Evolutionary conservation across 2,113 vertebrate species (phyloP), one percentile per base, ranked within the genome.

Genomic region (Takifugu bimaculatus): DNA sequence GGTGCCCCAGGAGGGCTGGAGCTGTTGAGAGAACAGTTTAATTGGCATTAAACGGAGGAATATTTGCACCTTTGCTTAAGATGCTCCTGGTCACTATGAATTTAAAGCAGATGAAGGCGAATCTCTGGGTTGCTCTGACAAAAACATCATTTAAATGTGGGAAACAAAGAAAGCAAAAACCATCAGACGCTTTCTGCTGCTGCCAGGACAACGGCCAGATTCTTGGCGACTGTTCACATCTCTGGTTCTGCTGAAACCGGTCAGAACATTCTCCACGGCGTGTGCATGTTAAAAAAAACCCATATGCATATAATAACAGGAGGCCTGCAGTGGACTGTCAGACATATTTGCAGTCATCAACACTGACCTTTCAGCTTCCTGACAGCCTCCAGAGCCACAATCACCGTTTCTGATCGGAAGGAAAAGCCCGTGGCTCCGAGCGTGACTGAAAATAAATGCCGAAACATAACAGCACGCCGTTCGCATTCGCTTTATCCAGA

Each of bases 401-500:
- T 28, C 44, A 47, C 47, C 35, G n/a, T n/a, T n/a, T n/a, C 55
- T 43, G 32, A 32, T 69, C 60, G 57, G 52, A 79, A 72, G 2
- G 0, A 62, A 72, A 74, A 77, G 64, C 66, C 77, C 0, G 32
- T 61, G 32, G 64, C 54, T 51, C 47, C 6, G 53, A 58, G 77
- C 63, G 75, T 77, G 79, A 68, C 65, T 49, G 81, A 84, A 86
- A 82, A 62, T 65, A 54, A 78, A 85, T 71, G 57, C 64, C 50
- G 70, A 48, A 64, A 78, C 73, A 77, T 71, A 74, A 78, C 63
- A 72, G 65, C 65, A 25, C 54, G n/a, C n/a, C 75, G 74, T 74
- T 85, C 75, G 83, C 72, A 77, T 27, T 2, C 12, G 55, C 54
- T 66, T 70, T 73, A 78, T 79, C 11, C 79, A 81, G 65, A 79